Conservation (phyloP, 2,888 invertebrate genomes). For the Orthosia incerta region DNA sequence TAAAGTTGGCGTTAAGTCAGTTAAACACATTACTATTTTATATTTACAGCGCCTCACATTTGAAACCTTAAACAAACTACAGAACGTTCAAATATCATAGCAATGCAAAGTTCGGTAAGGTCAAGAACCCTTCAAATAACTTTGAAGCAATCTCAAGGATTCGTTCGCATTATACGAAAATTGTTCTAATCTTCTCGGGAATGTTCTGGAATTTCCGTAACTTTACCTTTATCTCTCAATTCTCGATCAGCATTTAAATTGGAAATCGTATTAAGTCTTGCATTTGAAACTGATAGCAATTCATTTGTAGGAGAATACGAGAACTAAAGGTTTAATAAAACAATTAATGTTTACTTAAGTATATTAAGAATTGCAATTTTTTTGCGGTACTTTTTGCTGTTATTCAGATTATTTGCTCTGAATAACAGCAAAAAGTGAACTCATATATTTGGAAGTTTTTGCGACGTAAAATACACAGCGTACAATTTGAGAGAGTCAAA, state of each 20-base stretch:
- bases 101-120: neutral
- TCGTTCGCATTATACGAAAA: slow-evolving; percentile 33
- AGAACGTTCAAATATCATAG: neutral
- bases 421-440: too few relatives aligned
- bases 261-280: slow-evolving; percentile 38
- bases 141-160: slow-evolving; percentile 19
- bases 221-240: slow-evolving; percentile 30
- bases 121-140: slow-evolving; percentile 32
- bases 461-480: neutral
- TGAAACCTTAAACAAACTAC: neutral
- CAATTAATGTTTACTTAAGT: neutral
- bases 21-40: too few relatives aligned
- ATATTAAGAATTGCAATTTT: neutral
- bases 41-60: too few relatives aligned
- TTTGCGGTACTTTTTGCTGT: neutral
- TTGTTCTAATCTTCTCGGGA: slow-evolving; percentile 42
- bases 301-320: slow-evolving; percentile 5
- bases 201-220: slow-evolving; percentile 35
- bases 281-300: slow-evolving; percentile 9
- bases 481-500: neutral
- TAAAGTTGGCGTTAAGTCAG: too few relatives aligned
- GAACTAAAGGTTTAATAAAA: slow-evolving; percentile 4
- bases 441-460: neutral
- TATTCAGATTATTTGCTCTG: neutral
- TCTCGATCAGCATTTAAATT: slow-evolving; percentile 47